Conservation (phyloP, 2,888 invertebrate genomes). For the Drosophila diplacantha region DNA sequence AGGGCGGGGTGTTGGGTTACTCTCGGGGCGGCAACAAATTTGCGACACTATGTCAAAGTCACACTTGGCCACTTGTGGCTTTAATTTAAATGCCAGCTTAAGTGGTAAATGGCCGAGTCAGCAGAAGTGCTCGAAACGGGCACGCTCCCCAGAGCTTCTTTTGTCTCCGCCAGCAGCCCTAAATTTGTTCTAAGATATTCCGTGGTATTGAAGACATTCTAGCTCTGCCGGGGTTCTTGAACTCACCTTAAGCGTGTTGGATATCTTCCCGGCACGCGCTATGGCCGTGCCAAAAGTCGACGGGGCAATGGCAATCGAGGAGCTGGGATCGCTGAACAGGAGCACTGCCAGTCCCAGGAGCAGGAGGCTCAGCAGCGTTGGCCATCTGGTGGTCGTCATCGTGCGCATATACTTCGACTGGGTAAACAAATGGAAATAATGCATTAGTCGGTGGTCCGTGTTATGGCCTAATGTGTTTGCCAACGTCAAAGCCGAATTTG, state of each 20-base stretch:
- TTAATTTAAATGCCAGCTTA: conserved; percentile 38
- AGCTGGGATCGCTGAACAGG: conserved; percentile 50
- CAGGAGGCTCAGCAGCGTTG: conserved; percentile 31
- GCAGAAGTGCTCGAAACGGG: conserved; percentile 24
- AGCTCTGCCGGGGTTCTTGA: background rate
- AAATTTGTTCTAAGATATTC: conserved; percentile 14
- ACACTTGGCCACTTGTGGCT: conserved; percentile 37
- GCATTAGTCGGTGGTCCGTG: conserved; percentile 54
- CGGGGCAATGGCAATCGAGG: conserved; percentile 76
- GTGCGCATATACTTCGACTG: conserved; percentile 37
- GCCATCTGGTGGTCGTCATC: conserved; percentile 55
- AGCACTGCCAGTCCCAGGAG: conserved; percentile 39
- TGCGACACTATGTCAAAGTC: conserved; percentile 64
- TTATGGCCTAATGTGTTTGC: conserved; percentile 49
- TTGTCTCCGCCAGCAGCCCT: conserved; percentile 4
- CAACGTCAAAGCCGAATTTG: conserved; percentile 29
- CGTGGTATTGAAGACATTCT: background rate
- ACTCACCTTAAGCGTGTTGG: conserved; percentile 77
- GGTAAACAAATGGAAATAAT: conserved; percentile 57
- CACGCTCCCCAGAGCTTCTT: conserved; percentile 32
- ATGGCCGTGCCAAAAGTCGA: conserved; percentile 78
- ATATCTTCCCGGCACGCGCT: conserved; percentile 77
- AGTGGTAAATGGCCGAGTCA: conserved; percentile 29
- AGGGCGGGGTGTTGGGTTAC: conserved; percentile 46
- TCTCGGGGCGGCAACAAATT: conserved; percentile 54